phyloP scores from a whole-genome alignment of 2,888 invertebrate genomes.

The Cyaniris semiargus region DNA sequence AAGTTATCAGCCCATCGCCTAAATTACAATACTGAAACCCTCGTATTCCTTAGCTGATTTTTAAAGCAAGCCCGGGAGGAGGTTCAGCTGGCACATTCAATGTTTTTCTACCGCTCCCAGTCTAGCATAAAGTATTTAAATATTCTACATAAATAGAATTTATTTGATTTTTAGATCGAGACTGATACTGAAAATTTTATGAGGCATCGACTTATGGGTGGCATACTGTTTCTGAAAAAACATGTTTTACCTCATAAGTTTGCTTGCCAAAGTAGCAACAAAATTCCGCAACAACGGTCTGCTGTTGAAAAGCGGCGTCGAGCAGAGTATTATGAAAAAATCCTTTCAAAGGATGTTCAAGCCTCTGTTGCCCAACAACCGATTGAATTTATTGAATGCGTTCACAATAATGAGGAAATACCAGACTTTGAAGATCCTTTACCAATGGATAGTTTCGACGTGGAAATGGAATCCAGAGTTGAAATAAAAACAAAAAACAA shows the following conservation, averaged over 20 bases:
- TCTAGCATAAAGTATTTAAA: no score
- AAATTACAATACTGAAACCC: slow-evolving; percentile 1
- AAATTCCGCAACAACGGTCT: slow-evolving; percentile 1
- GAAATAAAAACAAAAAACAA: slow-evolving; percentile 1
- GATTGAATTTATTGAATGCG: not conserved
- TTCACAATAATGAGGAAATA: slow-evolving; percentile 1
- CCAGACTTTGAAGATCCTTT: not conserved
- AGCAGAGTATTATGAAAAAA: not conserved
- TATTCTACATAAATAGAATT: not conserved
- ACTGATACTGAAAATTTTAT: slow-evolving; percentile 15
- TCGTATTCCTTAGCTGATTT: not conserved
- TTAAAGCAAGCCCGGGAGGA: not conserved
- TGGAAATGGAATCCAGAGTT: not conserved
- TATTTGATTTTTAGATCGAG: slow-evolving; percentile 22
- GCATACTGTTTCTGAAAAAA: slow-evolving; percentile 15
- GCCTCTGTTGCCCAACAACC: not conserved
- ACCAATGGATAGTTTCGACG: not conserved
- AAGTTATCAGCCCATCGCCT: not conserved
- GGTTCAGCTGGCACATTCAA: not conserved
- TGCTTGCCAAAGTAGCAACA: slow-evolving; percentile 1
- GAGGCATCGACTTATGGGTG: slow-evolving; percentile 16
- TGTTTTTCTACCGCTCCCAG: not conserved
- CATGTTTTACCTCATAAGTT: slow-evolving; percentile 18
- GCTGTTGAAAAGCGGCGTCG: not conserved
- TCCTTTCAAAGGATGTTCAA: not conserved